phyloP scores from a whole-genome alignment of 1,140 invertebrate genomes.

The Tetramorium simillimum region DNA sequence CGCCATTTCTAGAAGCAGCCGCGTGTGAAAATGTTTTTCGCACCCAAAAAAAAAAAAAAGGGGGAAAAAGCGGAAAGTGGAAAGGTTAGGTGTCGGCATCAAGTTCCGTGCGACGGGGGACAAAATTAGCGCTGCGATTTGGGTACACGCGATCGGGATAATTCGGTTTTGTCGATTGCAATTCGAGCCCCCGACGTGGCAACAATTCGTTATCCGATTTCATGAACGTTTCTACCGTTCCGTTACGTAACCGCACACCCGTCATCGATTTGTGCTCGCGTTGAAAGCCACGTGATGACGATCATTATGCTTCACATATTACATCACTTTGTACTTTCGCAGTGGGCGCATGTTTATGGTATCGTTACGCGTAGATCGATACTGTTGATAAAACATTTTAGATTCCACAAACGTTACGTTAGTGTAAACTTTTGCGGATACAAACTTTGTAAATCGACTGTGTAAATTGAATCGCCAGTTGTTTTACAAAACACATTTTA shows the following conservation, averaged over 20 bases:
- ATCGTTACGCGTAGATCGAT: background rate
- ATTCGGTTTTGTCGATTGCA: slow-evolving; percentile 69
- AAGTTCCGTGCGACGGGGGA: slow-evolving; percentile 32
- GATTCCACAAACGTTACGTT: background rate
- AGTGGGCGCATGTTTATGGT: background rate
- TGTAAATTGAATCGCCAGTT: background rate
- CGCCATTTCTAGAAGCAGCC: slow-evolving; percentile 42
- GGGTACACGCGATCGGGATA: slow-evolving; percentile 61
- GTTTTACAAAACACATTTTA: slow-evolving; percentile 11
- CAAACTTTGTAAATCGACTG: slow-evolving; percentile 5
- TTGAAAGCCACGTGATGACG: slow-evolving; percentile 51
- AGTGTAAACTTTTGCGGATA: background rate
- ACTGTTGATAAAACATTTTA: slow-evolving; percentile 42
- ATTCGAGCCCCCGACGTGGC: slow-evolving; percentile 55
- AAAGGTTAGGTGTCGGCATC: slow-evolving; percentile 13
- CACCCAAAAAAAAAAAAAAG: background rate
- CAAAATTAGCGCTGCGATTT: slow-evolving; percentile 68
- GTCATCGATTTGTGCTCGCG: slow-evolving; percentile 47
- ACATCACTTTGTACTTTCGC: slow-evolving; percentile 59
- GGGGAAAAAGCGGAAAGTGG: background rate
- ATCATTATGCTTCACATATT: slow-evolving; percentile 61
- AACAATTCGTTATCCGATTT: slow-evolving; percentile 61
- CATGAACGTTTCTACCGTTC: slow-evolving; percentile 60
- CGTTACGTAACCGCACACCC: slow-evolving; percentile 43
- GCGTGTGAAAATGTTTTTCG: slow-evolving; percentile 64